A percentile compares a stretch with the other conserved stretches of the same genome.
These are phyloP conservation scores for Toxostoma redivivum DNA, from an alignment of 2,113 vertebrate genomes.

Conservation along the genomic window DNA sequence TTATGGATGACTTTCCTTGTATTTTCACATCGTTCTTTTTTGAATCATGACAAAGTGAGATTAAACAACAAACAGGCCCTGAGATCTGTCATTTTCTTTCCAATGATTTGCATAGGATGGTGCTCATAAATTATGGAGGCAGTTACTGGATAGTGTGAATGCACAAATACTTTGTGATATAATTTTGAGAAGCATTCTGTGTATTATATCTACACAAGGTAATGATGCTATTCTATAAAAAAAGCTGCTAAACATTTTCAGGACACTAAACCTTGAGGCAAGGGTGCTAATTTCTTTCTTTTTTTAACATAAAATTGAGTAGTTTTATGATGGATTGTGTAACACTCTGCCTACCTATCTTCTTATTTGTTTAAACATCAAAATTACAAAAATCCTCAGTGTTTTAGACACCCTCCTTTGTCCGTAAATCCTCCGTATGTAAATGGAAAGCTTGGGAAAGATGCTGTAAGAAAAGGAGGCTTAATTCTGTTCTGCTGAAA, in stretches of 20 bases:
- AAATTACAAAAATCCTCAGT: not conserved
- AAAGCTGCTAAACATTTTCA: not conserved
- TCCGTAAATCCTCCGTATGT: not conserved
- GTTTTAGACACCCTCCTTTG: not conserved
- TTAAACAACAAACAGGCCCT: conserved; percentile 25
- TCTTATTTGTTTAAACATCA: not conserved
- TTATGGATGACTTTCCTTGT: conserved; percentile 26
- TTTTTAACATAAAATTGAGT: not conserved
- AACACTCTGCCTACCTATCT: not conserved
- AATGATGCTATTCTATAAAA: not conserved
- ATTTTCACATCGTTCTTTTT: not conserved
- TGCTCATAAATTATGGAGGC: conserved; percentile 52
- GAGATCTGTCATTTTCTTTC: conserved; percentile 4
- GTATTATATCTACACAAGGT: not conserved
- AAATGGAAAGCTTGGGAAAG: not conserved
- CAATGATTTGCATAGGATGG: conserved; percentile 39
- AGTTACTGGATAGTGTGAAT: not conserved
- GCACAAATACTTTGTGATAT: not conserved
- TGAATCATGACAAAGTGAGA: conserved; percentile 45
- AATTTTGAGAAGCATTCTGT: not conserved
- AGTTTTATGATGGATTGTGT: not conserved
- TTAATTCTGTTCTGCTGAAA: not conserved
- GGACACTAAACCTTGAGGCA: not conserved
- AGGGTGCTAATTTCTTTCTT: not conserved
- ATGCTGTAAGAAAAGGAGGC: not conserved